These are phyloP conservation scores for Hypothenemus hampei DNA, from an alignment of 1,140 invertebrate genomes.

Conservation along the genomic window DNA sequence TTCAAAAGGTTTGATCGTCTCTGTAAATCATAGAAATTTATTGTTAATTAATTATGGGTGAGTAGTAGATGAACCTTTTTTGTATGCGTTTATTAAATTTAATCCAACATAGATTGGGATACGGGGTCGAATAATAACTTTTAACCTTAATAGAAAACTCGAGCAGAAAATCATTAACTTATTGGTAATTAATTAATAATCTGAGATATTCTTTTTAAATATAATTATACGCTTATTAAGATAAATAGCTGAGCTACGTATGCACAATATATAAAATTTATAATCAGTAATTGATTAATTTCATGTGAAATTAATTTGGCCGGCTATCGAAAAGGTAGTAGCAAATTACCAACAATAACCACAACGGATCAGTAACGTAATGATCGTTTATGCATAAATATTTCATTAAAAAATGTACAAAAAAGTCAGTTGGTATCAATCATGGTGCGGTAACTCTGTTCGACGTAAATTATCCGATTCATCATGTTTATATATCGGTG, in stretches of 20 bases:
- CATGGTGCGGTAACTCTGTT: slow-evolving; percentile 6
- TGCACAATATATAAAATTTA: too few species aligned
- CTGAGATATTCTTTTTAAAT: too few species aligned
- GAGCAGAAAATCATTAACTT: too few species aligned
- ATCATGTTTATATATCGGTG: slow-evolving; percentile 20
- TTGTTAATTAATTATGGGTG: slow-evolving; percentile 8
- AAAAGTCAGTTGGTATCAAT: slow-evolving; percentile 16
- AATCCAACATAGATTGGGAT: slow-evolving; percentile 22
- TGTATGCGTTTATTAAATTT: slow-evolving; percentile 20
- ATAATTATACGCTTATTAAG: too few species aligned
- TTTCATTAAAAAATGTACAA: slow-evolving; percentile 20
- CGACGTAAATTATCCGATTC: slow-evolving; percentile 20
- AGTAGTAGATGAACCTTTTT: not conserved
- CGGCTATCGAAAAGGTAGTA: slow-evolving; percentile 5
- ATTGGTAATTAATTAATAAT: too few species aligned
- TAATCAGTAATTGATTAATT: slow-evolving; percentile 11
- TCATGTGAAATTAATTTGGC: slow-evolving; percentile 11
- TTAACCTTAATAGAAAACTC: too few species aligned
- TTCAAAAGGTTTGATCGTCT: too few species aligned
- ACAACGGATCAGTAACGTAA: slow-evolving; percentile 12
- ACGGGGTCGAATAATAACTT: too few species aligned
- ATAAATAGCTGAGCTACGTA: too few species aligned
- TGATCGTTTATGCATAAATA: slow-evolving; percentile 24
- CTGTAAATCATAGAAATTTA: slow-evolving; percentile 12
- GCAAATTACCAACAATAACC: slow-evolving; percentile 15